phyloP scores from a whole-genome alignment of 2,797 vertebrate species.

The Tympanoctomys barrerae region DNA sequence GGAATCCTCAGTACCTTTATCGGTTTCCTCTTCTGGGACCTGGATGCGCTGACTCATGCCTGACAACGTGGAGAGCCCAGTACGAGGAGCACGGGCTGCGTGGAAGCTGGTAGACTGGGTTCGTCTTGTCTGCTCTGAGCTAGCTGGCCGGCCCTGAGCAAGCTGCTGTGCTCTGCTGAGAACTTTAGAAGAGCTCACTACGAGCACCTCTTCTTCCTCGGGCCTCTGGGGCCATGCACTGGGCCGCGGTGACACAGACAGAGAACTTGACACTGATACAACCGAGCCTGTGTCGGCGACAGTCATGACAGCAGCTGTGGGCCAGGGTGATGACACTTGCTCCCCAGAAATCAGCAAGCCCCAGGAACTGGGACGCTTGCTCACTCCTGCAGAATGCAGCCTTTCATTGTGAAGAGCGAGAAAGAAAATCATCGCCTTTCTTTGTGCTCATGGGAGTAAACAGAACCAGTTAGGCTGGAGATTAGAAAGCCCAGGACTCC shows the following conservation, averaged over 20 bases:
- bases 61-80: neutral
- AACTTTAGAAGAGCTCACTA: neutral
- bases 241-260: neutral
- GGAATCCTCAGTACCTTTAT: neutral
- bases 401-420: neutral
- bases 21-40: neutral
- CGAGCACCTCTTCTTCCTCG: neutral
- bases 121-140: neutral
- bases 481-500: neutral
- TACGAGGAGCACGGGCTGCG: neutral
- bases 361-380: neutral
- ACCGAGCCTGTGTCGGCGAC: neutral
- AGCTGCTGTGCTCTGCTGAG: neutral
- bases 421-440: neutral
- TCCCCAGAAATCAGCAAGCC: slow-evolving; percentile 1
- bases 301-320: neutral
- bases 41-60: neutral
- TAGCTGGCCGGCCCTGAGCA: neutral
- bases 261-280: neutral
- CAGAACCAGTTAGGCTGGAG: neutral
- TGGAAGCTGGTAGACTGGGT: neutral
- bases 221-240: slow-evolving; percentile 1
- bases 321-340: neutral
- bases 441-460: neutral
- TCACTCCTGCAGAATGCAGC: neutral